phyloP scores from a whole-genome alignment of 2,888 invertebrate species.

The Lacanobia wlatinum region DNA sequence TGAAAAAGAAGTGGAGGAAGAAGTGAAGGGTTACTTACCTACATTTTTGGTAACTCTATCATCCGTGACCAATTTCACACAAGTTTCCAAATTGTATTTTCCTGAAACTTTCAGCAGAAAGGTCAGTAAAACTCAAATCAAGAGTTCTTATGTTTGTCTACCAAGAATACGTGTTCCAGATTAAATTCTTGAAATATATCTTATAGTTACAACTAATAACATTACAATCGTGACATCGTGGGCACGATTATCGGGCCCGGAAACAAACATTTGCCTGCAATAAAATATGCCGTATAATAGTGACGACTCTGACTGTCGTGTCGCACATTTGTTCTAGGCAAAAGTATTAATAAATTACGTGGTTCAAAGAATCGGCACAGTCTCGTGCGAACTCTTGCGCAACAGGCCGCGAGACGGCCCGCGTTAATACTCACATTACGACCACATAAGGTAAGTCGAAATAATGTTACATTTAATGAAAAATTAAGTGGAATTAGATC shows the following conservation, averaged over 20 bases:
- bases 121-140: not conserved
- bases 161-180: not conserved
- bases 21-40: too few species aligned
- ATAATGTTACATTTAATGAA: constrained; percentile 19
- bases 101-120: not conserved
- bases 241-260: constrained; percentile 40
- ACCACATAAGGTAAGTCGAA: constrained; percentile 67
- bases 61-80: too few species aligned
- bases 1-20: too few species aligned
- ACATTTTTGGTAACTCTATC: too few species aligned
- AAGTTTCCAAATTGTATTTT: too few species aligned
- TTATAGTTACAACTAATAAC: constrained; percentile 34
- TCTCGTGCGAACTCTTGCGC: constrained; percentile 87
- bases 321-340: constrained; percentile 71
- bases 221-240: constrained; percentile 54
- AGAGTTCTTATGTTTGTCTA: not conserved
- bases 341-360: constrained; percentile 88
- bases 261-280: constrained; percentile 39
- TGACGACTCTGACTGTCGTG: constrained; percentile 48
- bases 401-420: constrained; percentile 80
- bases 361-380: constrained; percentile 83
- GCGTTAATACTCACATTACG: constrained; percentile 48
- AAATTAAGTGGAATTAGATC: not conserved
- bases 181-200: constrained; percentile 13
- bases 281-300: constrained; percentile 64